Base-by-base conservation (phyloP, 2,113 vertebrate genomes). In the Tachuris rubrigastra region DNA sequence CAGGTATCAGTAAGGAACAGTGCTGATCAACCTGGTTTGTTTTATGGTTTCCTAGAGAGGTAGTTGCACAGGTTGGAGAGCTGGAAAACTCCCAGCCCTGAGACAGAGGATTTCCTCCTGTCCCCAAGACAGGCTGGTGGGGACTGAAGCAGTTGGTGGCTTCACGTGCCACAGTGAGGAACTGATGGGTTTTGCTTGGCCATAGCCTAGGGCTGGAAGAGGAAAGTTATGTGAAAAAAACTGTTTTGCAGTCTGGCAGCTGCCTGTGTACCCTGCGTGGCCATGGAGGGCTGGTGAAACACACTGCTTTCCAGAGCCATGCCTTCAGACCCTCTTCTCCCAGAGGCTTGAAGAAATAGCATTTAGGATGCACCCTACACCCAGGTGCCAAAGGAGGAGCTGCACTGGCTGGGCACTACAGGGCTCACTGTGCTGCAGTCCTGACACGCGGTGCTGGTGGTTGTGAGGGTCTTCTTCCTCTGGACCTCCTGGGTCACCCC, bases 401-500 rank as follows among this genome's bases (percentile, higher is more conserved):
- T 30, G 76, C 19, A 0, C 0, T 75, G 62, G 30, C n/a, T 0
- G 4, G 85, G 58, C 47, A 16, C 16, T 4, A 17, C 3, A 6
- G 28, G 39, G 85, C 66, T 65, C 50, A 20, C 31, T 3, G 1
- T 24, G n/a, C 58, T 0, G 1, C 60, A 47, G n/a, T 28, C n/a
- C 25, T 37, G 52, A 44, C 20, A 3, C 2, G 5, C 0, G 0
- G 52, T 2, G 1, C 25, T 41, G 50, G 9, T 49, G 52, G 6
- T 9, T 35, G n/a, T 5, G 5, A 72, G 52, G 15, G 12, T 69
- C 44, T 42, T 50, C 55, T n/a, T 59, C 21, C 25, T 14, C n/a
- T 4, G 3, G 8, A 7, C 50, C 39, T 30, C 39, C 8, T 0
- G 37, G 4, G 25, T 69, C 56, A 63, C 25, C 20, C 41, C 30